Percentiles rank a stretch among this genome's conserved stretches.
phyloP scores from a whole-genome alignment of 2,797 vertebrate species.

The Spondyliosoma cantharus region DNA sequence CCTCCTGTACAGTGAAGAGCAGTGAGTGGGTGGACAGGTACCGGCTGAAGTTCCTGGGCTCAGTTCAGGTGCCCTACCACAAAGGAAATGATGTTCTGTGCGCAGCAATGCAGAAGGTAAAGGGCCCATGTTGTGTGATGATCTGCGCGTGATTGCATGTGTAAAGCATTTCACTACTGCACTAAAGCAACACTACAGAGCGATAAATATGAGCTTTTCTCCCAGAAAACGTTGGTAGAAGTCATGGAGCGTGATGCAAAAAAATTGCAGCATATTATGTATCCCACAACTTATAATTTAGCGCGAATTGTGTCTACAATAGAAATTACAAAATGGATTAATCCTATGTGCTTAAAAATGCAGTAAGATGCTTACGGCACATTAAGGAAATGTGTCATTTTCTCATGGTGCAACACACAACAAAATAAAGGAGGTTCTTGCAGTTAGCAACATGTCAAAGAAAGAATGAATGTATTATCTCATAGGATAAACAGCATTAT shows the following conservation, averaged over 20 bases:
- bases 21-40: slow-evolving; percentile 95
- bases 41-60: slow-evolving; percentile 94
- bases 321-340: not conserved
- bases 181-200: not conserved
- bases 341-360: not conserved
- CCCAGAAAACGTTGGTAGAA: not conserved
- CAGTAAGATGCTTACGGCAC: not conserved
- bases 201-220: not conserved
- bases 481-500: not conserved
- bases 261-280: not conserved
- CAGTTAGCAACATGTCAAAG: not conserved
- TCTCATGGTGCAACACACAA: not conserved
- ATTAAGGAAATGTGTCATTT: not conserved
- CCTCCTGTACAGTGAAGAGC: slow-evolving; percentile 83
- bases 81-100: slow-evolving; percentile 98
- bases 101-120: slow-evolving; percentile 98
- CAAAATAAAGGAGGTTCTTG: not conserved
- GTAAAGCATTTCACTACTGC: not conserved
- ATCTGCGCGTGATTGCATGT: not conserved
- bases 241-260: not conserved
- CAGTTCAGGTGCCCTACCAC: slow-evolving; percentile 96
- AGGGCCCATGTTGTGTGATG: too few relatives aligned
- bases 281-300: not conserved
- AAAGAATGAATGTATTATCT: not conserved
- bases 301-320: not conserved